Conservation (phyloP, 2,888 invertebrate genomes). For the Linyphia triangularis region DNA sequence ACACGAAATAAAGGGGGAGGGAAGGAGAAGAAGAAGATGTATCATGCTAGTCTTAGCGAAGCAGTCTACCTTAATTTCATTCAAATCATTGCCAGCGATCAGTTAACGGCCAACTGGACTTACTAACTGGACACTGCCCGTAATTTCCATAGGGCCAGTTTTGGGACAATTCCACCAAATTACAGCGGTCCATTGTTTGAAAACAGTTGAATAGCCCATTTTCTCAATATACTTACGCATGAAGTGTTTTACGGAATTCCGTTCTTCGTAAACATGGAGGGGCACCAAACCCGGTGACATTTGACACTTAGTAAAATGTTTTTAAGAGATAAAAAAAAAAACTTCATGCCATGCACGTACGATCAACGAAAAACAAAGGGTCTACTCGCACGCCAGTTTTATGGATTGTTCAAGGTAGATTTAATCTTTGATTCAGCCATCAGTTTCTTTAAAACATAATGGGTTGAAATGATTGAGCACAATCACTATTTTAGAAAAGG, state of each 20-base stretch:
- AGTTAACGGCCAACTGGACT: slow-evolving; percentile 1
- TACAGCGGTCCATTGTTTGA: slow-evolving; percentile 8
- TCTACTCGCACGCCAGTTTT: not conserved
- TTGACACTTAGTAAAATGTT: slow-evolving; percentile 35
- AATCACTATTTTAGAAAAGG: not conserved
- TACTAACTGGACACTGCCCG: not conserved
- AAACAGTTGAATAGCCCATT: slow-evolving; percentile 3
- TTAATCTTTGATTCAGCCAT: not conserved
- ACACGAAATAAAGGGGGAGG: not conserved
- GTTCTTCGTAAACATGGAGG: slow-evolving; percentile 1
- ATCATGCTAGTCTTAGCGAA: not conserved
- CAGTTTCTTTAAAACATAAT: slow-evolving; percentile 6
- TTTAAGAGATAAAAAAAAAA: not conserved
- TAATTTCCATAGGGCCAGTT: not conserved
- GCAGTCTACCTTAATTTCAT: not conserved
- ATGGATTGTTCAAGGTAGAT: not conserved
- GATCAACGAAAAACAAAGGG: not conserved
- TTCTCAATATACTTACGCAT: slow-evolving; percentile 27
- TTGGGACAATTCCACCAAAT: slow-evolving; percentile 26
- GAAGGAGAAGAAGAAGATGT: not conserved
- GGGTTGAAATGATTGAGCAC: not conserved
- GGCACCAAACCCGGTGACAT: slow-evolving; percentile 45
- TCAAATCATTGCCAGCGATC: not conserved
- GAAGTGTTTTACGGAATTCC: slow-evolving; percentile 41
- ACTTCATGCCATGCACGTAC: slow-evolving; percentile 42